Base-by-base conservation (phyloP, 2,797 vertebrate genomes). In the Mus caroli region DNA sequence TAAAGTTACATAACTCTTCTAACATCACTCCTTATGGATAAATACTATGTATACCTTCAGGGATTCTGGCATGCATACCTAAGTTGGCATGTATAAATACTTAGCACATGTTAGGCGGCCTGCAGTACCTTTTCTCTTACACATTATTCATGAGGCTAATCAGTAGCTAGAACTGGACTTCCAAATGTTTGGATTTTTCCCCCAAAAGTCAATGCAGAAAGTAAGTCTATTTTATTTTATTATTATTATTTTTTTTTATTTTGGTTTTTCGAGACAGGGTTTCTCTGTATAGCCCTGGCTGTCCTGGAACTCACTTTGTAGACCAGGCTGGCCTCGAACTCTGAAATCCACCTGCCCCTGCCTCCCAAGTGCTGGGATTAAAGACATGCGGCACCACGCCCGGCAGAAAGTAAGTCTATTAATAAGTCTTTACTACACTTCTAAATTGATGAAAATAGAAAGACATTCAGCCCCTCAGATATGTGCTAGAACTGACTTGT, bases 391-490 rank as follows among this genome's bases (percentile, higher is more conserved):
- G n/a, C n/a, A n/a, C n/a, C n/a, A n/a, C n/a, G n/a, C n/a, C n/a
- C n/a, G n/a, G 67, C 17, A 91, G 56, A 67, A 82, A 58, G 2
- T 78, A 94, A 80, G 40, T 94, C 46, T 92, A 69, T n/a, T 56
- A 54, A 14, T 82, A 54, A 40, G 13, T 77, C 76, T 91, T 94
- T 86, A 84, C 40, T 79, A 92, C 95, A 93, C 87, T 90, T 76
- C 84, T 91, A 91, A 54, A 87, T 14, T 62, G 9, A 88, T 96
- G 62, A 71, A 78, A 1, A 46, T 62, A 8, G 10, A 8, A 28
- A 13, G 40, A 80, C 76, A 56, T 50, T 86, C 24, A 4, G 2
- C 69, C 37, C n/a, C 10, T 12, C 77, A 82, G 69, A n/a, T 54
- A 50, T 67, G 40, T 93, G 31, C 54, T 82, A 28, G 79, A 73